Percentiles rank a stretch among this genome's conserved stretches.
Conservation (phyloP, 1,140 invertebrate species). For the Delia radicum region DNA sequence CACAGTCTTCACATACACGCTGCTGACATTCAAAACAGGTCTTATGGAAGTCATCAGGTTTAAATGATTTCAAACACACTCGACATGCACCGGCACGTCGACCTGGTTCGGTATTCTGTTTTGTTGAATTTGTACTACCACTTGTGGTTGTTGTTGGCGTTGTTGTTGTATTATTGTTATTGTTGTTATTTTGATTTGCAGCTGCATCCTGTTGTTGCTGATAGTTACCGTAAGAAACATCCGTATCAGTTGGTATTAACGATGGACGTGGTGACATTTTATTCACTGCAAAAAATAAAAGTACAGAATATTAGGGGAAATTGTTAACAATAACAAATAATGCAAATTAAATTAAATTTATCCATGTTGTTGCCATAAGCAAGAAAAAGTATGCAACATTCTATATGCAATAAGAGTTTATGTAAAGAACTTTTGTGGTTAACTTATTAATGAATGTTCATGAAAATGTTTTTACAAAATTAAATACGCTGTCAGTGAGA, state of each 20-base stretch:
- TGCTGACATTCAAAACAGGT: constrained; percentile 85
- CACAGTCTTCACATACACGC: constrained; percentile 88
- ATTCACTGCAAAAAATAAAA: constrained; percentile 58
- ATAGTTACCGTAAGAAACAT: constrained; percentile 38
- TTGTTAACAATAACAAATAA: constrained; percentile 1
- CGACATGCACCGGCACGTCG: constrained; percentile 76
- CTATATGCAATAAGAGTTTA: no score
- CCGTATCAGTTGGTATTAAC: constrained; percentile 57
- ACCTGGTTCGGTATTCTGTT: constrained; percentile 63
- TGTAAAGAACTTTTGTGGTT: no score
- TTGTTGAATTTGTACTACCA: constrained; percentile 57
- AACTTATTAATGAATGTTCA: no score
- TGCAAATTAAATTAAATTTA: neutral
- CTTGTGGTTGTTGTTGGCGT: constrained; percentile 21
- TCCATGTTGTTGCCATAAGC: neutral
- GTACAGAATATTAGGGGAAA: neutral
- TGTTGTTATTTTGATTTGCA: constrained; percentile 50
- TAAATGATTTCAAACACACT: constrained; percentile 83
- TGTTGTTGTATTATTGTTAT: constrained; percentile 39
- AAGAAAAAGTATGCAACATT: no score
- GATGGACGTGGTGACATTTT: constrained; percentile 67
- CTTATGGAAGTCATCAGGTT: constrained; percentile 79
- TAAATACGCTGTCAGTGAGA: no score
- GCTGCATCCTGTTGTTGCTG: constrained; percentile 41
- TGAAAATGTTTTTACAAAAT: no score